Conservation (phyloP, 2,888 invertebrate species). For the Nomada hirtipes region DNA sequence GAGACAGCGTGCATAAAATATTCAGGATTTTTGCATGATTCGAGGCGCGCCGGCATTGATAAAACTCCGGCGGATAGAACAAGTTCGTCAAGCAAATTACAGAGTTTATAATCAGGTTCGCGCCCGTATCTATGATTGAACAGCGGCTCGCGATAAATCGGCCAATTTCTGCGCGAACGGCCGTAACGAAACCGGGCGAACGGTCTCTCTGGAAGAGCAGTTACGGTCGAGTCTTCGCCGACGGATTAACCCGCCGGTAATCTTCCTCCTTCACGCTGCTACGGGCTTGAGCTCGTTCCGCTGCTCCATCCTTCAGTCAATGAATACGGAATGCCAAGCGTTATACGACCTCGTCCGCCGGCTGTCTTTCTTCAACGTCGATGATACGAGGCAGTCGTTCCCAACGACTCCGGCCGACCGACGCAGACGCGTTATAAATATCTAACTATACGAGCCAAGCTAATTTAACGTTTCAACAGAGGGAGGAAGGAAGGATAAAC, state of each 20-base stretch:
- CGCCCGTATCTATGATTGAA: constrained; percentile 59
- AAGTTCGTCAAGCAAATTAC: constrained; percentile 59
- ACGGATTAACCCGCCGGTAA: constrained; percentile 76
- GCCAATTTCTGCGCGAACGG: constrained; percentile 66
- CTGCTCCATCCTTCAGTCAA: constrained; percentile 61
- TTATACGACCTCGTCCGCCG: constrained; percentile 45
- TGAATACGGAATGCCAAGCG: constrained; percentile 73
- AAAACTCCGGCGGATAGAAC: background rate
- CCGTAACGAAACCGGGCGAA: constrained; percentile 66
- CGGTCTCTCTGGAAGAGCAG: constrained; percentile 59
- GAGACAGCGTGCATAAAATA: too few relatives aligned
- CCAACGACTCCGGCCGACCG: constrained; percentile 3
- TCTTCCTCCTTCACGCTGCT: constrained; percentile 61
- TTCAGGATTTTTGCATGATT: background rate
- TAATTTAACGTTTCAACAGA: background rate
- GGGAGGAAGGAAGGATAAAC: background rate
- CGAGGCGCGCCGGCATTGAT: background rate
- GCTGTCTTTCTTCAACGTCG: constrained; percentile 18
- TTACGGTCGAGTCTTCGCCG: constrained; percentile 55
- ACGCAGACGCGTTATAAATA: constrained; percentile 17
- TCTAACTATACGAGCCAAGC: constrained; percentile 26
- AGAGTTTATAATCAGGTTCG: constrained; percentile 58
- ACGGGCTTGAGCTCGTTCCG: constrained; percentile 46
- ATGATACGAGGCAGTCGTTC: constrained; percentile 52
- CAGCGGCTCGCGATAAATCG: constrained; percentile 57